These are phyloP conservation scores for Entelurus aequoreus DNA, from an alignment of 2,113 vertebrate genomes.

Conservation along the genomic window DNA sequence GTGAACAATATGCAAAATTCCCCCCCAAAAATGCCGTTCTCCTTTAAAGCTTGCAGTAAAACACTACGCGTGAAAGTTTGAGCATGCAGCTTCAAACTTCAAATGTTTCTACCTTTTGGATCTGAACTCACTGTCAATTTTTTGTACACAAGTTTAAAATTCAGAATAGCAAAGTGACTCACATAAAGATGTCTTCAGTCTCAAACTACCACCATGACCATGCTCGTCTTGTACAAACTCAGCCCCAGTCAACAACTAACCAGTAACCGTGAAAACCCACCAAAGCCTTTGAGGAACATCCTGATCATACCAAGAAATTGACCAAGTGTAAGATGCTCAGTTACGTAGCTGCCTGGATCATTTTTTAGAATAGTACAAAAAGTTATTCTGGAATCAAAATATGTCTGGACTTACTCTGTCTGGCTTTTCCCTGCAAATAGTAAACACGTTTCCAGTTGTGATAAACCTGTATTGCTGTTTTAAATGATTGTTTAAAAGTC, in stretches of 20 bases:
- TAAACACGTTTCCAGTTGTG: conserved; percentile 17
- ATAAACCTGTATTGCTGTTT: conserved; percentile 25
- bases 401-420: conserved; percentile 6
- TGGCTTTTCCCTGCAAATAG: conserved; percentile 20
- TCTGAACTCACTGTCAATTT: neutral
- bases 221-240: conserved; percentile 16
- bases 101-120: neutral
- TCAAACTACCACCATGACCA: conserved; percentile 20
- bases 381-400: conserved; percentile 11
- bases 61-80: too few species aligned
- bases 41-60: too few species aligned
- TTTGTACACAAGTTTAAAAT: conserved; percentile 6
- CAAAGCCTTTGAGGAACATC: conserved; percentile 34
- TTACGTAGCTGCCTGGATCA: conserved; percentile 16
- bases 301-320: conserved; percentile 37
- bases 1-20: too few species aligned
- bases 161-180: conserved; percentile 27
- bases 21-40: too few species aligned
- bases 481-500: conserved; percentile 19
- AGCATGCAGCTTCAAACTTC: too few species aligned
- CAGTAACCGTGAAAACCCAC: conserved; percentile 28
- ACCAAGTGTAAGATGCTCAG: conserved; percentile 9
- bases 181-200: conserved; percentile 30
- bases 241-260: conserved; percentile 19
- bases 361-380: conserved; percentile 9